Evolutionary conservation across 2,888 invertebrate genomes (phyloP).

Genomic region (Nephrotoma appendiculata): DNA sequence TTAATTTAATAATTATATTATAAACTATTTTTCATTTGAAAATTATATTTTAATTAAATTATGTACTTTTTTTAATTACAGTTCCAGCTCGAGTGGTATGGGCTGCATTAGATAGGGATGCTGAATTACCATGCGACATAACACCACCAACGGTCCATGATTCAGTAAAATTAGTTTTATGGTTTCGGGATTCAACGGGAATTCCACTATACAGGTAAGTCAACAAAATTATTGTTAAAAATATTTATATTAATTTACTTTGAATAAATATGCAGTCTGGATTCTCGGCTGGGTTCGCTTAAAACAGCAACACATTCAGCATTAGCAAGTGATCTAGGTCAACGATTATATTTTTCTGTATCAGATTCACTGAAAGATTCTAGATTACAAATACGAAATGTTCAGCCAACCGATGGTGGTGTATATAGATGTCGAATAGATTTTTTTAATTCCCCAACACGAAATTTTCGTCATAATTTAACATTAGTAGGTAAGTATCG

Average conservation of each 20-base stretch:
- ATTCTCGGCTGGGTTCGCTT: constrained; percentile 58
- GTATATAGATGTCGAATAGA: constrained; percentile 79
- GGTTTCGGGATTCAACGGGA: constrained; percentile 75
- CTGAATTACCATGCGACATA: constrained; percentile 72
- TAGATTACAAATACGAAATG: constrained; percentile 56
- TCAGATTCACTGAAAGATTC: constrained; percentile 58
- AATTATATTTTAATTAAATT: no score
- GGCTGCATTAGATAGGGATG: constrained; percentile 62
- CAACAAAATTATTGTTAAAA: background rate
- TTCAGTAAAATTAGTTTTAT: constrained; percentile 67
- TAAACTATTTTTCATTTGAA: no score
- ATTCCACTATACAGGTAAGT: constrained; percentile 79
- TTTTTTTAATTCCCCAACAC: constrained; percentile 76
- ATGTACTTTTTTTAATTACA: constrained; percentile 28
- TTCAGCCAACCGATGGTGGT: constrained; percentile 61
- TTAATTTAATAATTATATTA: no score
- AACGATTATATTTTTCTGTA: constrained; percentile 57
- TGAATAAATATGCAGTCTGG: constrained; percentile 41
- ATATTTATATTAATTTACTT: background rate
- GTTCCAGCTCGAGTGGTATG: constrained; percentile 53
- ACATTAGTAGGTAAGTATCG: constrained; percentile 68
- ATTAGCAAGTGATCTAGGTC: constrained; percentile 61
- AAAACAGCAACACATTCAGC: constrained; percentile 56
- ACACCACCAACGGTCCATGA: constrained; percentile 54
- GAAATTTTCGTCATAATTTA: constrained; percentile 72